Conservation (phyloP, 2,797 vertebrate species). For the Myotis pilosus region DNA sequence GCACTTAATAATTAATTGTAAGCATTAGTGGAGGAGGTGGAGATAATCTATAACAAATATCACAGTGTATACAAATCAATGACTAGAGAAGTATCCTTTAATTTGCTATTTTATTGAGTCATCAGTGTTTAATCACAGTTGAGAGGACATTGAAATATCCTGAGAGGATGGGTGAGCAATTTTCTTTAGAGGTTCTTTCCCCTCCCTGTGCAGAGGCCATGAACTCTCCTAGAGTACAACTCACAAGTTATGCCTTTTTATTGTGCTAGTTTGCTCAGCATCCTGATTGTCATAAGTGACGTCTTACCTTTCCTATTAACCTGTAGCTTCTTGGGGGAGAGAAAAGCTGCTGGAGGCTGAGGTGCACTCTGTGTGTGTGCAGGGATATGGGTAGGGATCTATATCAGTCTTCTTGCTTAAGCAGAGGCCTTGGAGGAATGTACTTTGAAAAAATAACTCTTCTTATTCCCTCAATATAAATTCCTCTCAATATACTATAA, state of each 20-base stretch:
- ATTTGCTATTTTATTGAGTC: background rate
- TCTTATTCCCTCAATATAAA: background rate
- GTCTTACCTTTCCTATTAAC: background rate
- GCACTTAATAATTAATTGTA: background rate
- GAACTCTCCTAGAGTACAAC: background rate
- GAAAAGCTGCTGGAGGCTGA: background rate
- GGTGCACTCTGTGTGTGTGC: background rate
- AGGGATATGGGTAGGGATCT: accelerated
- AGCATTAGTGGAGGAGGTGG: background rate
- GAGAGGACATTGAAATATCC: background rate
- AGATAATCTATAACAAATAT: constrained; percentile 24
- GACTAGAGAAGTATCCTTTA: background rate
- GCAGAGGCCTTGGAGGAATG: background rate
- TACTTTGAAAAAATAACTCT: background rate
- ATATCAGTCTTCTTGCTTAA: background rate
- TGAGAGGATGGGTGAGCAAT: background rate
- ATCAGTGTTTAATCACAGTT: background rate
- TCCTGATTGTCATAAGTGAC: background rate
- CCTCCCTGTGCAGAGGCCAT: background rate
- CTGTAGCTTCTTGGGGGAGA: background rate
- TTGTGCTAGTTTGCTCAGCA: background rate
- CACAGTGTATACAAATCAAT: constrained; percentile 12
- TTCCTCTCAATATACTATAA: background rate
- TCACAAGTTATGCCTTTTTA: background rate
- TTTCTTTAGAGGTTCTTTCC: background rate